These are phyloP conservation scores for Pocillopora damicornis DNA, from an alignment of 64 coral and sea anemone genomes.

Conservation along the genomic window DNA sequence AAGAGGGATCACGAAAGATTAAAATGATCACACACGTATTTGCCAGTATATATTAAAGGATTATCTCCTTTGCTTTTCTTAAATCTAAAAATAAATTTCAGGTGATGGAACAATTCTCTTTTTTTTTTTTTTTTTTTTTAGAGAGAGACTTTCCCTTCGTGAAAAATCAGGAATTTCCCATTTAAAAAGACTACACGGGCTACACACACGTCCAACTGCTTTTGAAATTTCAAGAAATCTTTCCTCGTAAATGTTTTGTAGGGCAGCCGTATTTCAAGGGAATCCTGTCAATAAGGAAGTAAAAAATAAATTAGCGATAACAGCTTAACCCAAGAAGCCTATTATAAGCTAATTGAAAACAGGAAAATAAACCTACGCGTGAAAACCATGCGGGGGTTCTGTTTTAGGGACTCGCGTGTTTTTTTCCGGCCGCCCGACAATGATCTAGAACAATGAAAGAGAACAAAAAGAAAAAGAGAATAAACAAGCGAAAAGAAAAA, in stretches of 20 bases:
- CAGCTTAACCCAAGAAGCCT: background rate
- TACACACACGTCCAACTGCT: background rate
- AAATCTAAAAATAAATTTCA: too few relatives aligned
- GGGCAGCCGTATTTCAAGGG: background rate
- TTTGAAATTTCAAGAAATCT: background rate
- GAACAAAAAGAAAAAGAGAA: background rate
- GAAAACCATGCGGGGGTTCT: slow-evolving; percentile 1
- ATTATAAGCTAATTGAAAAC: slow-evolving; percentile 4
- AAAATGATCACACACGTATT: background rate
- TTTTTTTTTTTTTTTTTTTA: too few relatives aligned
- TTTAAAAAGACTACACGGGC: background rate
- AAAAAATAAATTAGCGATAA: background rate
- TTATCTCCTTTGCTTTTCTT: background rate
- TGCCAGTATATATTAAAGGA: background rate
- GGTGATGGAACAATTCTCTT: too few relatives aligned
- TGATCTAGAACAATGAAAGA: background rate
- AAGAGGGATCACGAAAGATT: background rate
- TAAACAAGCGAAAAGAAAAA: too few relatives aligned
- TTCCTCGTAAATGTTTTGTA: background rate
- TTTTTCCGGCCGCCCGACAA: background rate
- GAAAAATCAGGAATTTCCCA: background rate
- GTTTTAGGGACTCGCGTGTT: background rate
- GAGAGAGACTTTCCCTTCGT: background rate
- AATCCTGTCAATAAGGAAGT: background rate
- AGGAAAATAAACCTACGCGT: background rate